Evolutionary conservation across 2,113 vertebrate species (phyloP), one percentile per base, ranked within the genome.

Genomic region (Pandion haliaetus): DNA sequence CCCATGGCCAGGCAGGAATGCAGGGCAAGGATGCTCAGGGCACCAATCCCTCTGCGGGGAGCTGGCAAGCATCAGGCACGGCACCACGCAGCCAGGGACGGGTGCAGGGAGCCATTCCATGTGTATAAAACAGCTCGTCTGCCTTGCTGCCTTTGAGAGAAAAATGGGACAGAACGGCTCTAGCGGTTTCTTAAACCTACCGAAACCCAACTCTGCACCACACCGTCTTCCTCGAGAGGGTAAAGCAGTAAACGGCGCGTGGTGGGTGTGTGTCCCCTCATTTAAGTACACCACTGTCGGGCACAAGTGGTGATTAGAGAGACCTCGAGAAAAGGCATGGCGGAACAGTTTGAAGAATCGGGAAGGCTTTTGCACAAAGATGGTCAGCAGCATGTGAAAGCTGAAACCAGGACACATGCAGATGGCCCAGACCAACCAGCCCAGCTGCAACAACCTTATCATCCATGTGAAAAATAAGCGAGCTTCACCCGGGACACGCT

Each of bases 191-290:
- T 45, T 20, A 50, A 74, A 23, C 28, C 44, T 17, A 2, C 19
- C 4, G 2, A 29, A 34, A 11, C 3, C 26, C 36, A 32, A 5
- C 67, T 47, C 57, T 12, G 54, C 19, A 16, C 34, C n/a, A 4
- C 4, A 0, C 20, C 5, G 28, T 4, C 18, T 10, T 49, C 61
- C 57, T 44, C 3, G 12, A 32, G 76, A 62, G 66, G 57, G 20
- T 17, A 6, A n/a, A 47, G 80, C 54, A 26, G 82, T 14, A 26
- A 26, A 12, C 0, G 4, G 45, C 2, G 24, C 15, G 17, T 11
- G 44, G 36, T 11, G 1, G n/a, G 49, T 38, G 76, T n/a, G 34
- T 0, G 2, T 19, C 28, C 2, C 12, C 1, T 14, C 4, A 0
- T 38, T 57, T 5, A n/a, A 42, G 45, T 8, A 12, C 6, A 0